Evolutionary conservation across 2,113 vertebrate species (phyloP).

Genomic region (Laticauda laticaudata): DNA sequence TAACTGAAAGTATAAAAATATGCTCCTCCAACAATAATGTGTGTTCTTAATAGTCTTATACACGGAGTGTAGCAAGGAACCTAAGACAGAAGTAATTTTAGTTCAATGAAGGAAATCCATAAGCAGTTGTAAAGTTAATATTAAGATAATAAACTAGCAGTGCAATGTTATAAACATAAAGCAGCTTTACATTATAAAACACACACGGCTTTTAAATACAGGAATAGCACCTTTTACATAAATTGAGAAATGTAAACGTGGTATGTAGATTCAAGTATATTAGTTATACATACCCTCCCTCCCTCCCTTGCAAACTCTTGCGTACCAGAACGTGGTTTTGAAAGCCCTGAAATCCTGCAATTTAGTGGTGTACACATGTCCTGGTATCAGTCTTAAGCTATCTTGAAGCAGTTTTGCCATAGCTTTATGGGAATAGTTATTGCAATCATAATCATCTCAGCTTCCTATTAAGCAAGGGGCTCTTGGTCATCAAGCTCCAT

Average conservation of each 20-base stretch:
- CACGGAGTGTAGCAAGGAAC: constrained; percentile 48
- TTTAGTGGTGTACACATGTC: constrained; percentile 11
- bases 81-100: constrained; percentile 38
- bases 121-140: constrained; percentile 69
- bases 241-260: constrained; percentile 77
- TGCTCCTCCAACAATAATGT: constrained; percentile 25
- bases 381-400: constrained; percentile 55
- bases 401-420: constrained; percentile 36
- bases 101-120: constrained; percentile 51
- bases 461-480: background rate
- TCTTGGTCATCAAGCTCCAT: background rate
- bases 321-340: constrained; percentile 64
- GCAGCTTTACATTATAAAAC: constrained; percentile 75
- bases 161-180: constrained; percentile 75
- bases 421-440: constrained; percentile 29
- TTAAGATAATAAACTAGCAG: constrained; percentile 74
- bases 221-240: constrained; percentile 78
- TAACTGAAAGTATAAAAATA: constrained; percentile 65
- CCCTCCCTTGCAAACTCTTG: constrained; percentile 52
- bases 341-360: constrained; percentile 66
- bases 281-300: constrained; percentile 50
- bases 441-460: constrained; percentile 28
- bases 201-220: constrained; percentile 72
- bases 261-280: constrained; percentile 82
- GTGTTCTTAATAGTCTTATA: constrained; percentile 59